Conservation (phyloP, 2,113 vertebrate genomes). For the Scolopax mira region DNA sequence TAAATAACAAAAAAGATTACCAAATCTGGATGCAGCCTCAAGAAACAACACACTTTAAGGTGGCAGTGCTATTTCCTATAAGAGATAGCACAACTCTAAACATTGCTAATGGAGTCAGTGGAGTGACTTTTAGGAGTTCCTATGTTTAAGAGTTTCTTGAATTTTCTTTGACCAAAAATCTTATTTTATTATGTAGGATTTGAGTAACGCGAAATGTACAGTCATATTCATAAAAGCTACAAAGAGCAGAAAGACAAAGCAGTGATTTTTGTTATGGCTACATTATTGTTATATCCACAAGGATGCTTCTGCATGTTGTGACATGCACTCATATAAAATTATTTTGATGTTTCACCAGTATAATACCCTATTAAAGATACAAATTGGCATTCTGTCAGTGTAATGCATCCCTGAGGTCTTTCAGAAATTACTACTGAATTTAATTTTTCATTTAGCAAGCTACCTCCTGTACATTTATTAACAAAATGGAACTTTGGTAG, state of each 20-base stretch:
- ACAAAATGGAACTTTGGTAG: conserved; percentile 37
- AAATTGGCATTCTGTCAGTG: conserved; percentile 11
- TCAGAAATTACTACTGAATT: conserved; percentile 43
- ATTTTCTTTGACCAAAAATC: neutral
- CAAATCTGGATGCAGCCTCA: neutral
- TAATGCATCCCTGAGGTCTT: neutral
- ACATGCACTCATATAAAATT: neutral
- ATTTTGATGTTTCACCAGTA: neutral
- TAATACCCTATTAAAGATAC: conserved; percentile 28
- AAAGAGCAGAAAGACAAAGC: neutral
- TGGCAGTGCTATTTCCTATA: neutral
- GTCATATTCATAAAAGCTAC: neutral
- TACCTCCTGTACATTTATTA: conserved; percentile 53
- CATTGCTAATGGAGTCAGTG: neutral
- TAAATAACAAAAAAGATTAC: neutral
- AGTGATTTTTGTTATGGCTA: neutral
- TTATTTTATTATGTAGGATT: neutral
- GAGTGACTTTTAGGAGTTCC: neutral
- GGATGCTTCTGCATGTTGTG: neutral
- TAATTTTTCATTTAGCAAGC: conserved; percentile 41
- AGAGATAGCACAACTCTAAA: neutral
- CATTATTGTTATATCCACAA: neutral
- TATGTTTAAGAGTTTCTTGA: neutral
- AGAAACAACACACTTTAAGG: neutral
- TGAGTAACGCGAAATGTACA: neutral